A percentile compares a stretch with the other conserved stretches of the same genome.
Conservation (phyloP, 2,888 invertebrate species). For the Amphiduros pacificus region DNA sequence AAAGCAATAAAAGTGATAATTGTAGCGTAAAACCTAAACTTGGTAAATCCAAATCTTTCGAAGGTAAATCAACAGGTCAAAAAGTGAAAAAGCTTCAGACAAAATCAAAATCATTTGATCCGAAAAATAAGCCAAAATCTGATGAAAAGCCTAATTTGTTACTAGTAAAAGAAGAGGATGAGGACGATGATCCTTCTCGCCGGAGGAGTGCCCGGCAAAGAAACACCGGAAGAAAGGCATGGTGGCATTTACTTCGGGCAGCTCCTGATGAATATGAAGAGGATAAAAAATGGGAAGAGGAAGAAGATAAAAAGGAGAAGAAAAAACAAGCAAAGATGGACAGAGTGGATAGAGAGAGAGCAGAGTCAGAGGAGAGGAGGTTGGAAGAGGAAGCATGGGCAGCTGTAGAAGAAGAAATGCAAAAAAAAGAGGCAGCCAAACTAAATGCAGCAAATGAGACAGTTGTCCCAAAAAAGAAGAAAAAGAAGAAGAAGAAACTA, state of each 20-base stretch:
- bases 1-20: neutral
- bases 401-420: neutral
- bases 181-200: neutral
- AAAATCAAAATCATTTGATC: neutral
- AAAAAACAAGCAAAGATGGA: constrained; percentile 3
- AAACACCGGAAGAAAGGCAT: constrained; percentile 18
- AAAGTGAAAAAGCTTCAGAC: no score
- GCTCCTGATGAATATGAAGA: constrained; percentile 26
- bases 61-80: neutral
- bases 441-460: neutral
- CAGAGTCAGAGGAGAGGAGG: neutral
- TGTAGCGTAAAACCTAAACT: neutral
- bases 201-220: constrained; percentile 24
- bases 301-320: constrained; percentile 6
- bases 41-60: neutral
- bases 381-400: neutral
- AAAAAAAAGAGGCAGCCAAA: neutral
- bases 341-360: neutral
- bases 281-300: constrained; percentile 22
- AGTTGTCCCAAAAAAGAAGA: neutral
- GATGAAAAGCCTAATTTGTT: no score
- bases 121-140: neutral
- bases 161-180: constrained; percentile 6
- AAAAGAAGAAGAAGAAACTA: constrained; percentile 11
- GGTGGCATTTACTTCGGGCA: constrained; percentile 29